Conservation (phyloP, 2,888 invertebrate species). For the Amphipoea oculea region DNA sequence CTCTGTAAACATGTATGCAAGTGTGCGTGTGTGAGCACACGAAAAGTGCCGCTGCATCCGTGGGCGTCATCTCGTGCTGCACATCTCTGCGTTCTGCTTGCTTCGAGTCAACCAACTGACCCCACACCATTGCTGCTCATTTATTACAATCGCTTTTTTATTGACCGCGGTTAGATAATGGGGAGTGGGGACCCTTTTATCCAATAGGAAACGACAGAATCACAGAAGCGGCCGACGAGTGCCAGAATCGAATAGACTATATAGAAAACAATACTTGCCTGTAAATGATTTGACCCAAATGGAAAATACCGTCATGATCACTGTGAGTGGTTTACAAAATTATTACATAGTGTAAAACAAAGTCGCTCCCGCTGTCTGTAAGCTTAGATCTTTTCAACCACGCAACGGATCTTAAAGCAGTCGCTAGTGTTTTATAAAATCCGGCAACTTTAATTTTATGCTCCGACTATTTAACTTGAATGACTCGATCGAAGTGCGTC, state of each 20-base stretch:
- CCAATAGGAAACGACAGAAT: not conserved
- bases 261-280: too few species aligned
- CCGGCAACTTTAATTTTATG: slow-evolving; percentile 18
- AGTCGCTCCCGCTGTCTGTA: too few species aligned
- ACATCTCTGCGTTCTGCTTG: not conserved
- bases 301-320: too few species aligned
- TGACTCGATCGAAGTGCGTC: slow-evolving; percentile 45
- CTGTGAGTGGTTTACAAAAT: too few species aligned
- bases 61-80: not conserved
- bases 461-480: slow-evolving; percentile 40
- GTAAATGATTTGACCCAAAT: too few species aligned
- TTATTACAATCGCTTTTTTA: slow-evolving; percentile 69
- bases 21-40: not conserved
- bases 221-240: not conserved
- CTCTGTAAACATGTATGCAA: not conserved
- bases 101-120: slow-evolving; percentile 66
- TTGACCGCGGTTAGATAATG: slow-evolving; percentile 61
- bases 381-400: too few species aligned
- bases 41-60: not conserved
- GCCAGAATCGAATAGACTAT: too few species aligned
- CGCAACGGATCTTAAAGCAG: too few species aligned
- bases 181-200: not conserved
- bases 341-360: too few species aligned
- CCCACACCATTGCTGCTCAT: slow-evolving; percentile 67
- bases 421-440: too few species aligned